Evolutionary conservation across 2,888 invertebrate species (phyloP), one percentile per base, ranked within the genome.

Genomic region (Electrophaes corylata): DNA sequence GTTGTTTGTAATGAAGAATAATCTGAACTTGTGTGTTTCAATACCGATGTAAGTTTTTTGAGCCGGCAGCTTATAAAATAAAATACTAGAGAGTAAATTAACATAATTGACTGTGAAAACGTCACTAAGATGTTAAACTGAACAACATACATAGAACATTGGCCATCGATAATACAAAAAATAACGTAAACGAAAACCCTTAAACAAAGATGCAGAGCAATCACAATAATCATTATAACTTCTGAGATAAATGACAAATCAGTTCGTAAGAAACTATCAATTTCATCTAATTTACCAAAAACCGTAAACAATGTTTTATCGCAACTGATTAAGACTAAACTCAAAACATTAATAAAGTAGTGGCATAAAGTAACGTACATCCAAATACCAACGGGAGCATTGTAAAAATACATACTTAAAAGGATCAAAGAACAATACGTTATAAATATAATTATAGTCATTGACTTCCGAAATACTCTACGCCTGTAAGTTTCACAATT

Each of bases 41-140:
- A n/a, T 5, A 48, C 1, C 2, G 5, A 37, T 5, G 14, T 10
- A 1, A 53, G 33, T 33, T 33, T 45, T 39, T 12, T 23, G 1
- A 59, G n/a, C 4, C 58, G 49, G 40, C 31, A 26, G 23, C 14
- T 23, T n/a, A 54, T n/a, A 3, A 40, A 40, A 19, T 46, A 54
- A 14, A 49, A 53, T 5, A 50, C 14, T 26, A 53, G 50, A n/a
- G 39, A 26, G 46, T 49, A 49, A 16, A 26, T 5, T 26, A 39
- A 3, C 16, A 18, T 8, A 1, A 39, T 18, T 35, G 18, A 39
- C 10, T 26, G 26, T 23, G 26, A 1, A 43, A 20, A 43, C 0
- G 11, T 23, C 12, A 6, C 0, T 14, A 43, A 1, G 0, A 33
- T 12, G 5, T 12, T 33, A 12, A 3, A 33, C 0, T 2, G 0